phyloP scores from a whole-genome alignment of 2,888 invertebrate species.

The Cheilosia vernalis region DNA sequence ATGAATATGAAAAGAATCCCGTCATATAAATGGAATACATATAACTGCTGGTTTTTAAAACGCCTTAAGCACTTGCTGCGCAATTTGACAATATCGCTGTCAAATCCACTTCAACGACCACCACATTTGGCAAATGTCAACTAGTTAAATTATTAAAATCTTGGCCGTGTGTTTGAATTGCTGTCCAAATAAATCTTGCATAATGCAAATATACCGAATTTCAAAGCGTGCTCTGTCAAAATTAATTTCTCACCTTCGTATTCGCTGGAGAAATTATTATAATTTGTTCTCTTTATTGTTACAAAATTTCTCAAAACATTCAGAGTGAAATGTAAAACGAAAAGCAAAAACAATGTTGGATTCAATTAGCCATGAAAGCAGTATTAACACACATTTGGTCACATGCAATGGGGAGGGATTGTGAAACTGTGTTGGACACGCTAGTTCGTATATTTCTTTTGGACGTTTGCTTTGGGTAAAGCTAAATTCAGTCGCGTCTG shows the following conservation, averaged over 20 bases:
- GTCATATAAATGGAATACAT: no score
- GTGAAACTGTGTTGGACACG: conserved; percentile 19
- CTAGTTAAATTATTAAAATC: no score
- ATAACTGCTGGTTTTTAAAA: no score
- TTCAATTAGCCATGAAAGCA: conserved; percentile 53
- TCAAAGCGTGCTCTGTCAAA: conserved; percentile 50
- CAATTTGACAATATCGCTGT: no score
- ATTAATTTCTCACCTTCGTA: conserved; percentile 26
- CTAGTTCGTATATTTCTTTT: conserved; percentile 2
- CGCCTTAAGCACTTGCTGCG: no score
- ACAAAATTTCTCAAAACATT: conserved; percentile 33
- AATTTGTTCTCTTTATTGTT: conserved; percentile 20
- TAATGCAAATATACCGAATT: neutral
- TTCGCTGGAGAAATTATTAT: conserved; percentile 39
- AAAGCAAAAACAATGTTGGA: conserved; percentile 20
- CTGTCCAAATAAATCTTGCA: neutral
- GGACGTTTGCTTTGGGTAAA: neutral
- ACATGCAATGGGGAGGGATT: conserved; percentile 12
- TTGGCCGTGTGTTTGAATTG: no score
- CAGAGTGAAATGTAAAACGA: conserved; percentile 1
- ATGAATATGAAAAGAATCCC: no score
- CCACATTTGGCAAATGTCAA: no score
- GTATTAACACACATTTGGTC: conserved; percentile 30
- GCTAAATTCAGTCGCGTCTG: neutral
- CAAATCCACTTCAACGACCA: no score